Conservation (phyloP, 2,113 vertebrate species). For the Thunnus thynnus region DNA sequence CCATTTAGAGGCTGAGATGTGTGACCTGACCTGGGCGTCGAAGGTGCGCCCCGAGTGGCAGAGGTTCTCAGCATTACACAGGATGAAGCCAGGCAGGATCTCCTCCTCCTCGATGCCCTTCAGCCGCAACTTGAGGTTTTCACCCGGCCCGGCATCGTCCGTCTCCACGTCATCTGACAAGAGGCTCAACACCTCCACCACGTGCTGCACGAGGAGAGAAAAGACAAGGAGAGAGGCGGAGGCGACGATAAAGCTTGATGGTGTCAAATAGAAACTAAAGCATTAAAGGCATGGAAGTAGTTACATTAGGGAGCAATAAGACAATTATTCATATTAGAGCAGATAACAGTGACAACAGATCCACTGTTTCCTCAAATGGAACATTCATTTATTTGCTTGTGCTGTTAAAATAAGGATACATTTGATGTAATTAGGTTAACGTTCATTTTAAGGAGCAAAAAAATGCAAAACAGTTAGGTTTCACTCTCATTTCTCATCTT, state of each 20-base stretch:
- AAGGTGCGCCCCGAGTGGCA: constrained; percentile 98
- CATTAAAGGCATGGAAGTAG: neutral
- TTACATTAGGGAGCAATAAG: neutral
- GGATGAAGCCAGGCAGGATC: constrained; percentile 97
- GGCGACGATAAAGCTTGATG: constrained; percentile 41
- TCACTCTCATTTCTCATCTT: too few relatives aligned
- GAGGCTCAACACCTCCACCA: constrained; percentile 96
- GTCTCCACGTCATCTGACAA: constrained; percentile 98
- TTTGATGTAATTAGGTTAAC: too few relatives aligned
- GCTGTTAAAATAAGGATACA: too few relatives aligned
- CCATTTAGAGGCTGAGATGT: neutral
- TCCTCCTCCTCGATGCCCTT: constrained; percentile 99
- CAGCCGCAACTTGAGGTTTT: constrained; percentile 96
- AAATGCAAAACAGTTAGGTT: too few relatives aligned
- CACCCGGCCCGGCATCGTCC: constrained; percentile 93
- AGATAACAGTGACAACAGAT: neutral
- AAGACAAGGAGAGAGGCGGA: neutral
- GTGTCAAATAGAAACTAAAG: neutral
- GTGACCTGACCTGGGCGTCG: constrained; percentile 92
- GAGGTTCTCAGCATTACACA: constrained; percentile 95
- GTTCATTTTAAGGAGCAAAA: too few relatives aligned
- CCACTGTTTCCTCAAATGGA: too few relatives aligned
- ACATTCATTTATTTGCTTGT: too few relatives aligned
- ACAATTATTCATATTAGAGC: neutral
- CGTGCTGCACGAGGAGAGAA: constrained; percentile 85